Conservation (phyloP, 2,888 invertebrate genomes). For the Zhuqinia jingwanae region DNA sequence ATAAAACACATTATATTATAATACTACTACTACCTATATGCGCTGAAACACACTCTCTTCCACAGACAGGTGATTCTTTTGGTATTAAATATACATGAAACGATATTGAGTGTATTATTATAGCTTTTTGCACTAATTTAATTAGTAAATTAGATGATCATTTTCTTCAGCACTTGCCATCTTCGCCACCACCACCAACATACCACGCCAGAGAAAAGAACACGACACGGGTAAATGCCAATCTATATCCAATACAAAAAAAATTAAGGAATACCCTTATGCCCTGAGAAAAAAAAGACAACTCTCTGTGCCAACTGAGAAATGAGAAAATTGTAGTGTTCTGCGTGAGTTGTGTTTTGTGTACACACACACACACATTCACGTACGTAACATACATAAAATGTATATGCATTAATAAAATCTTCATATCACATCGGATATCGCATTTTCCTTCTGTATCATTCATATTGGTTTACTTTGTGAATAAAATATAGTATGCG, state of each 20-base stretch:
- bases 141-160: conserved; percentile 29
- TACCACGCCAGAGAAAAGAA: too few species aligned
- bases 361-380: too few species aligned
- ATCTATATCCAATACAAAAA: background rate
- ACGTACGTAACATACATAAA: background rate
- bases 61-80: too few species aligned
- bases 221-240: too few species aligned
- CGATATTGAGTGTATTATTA: too few species aligned
- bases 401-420: too few species aligned
- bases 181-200: background rate
- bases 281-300: conserved; percentile 2
- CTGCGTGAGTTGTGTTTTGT: conserved; percentile 27
- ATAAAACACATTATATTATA: background rate
- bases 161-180: background rate
- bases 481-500: conserved; percentile 11
- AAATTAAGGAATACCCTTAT: background rate
- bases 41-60: background rate
- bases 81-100: too few species aligned
- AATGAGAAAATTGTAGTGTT: conserved; percentile 23
- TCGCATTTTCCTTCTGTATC: too few species aligned
- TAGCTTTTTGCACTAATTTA: too few species aligned
- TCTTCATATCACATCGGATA: background rate
- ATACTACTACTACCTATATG: background rate
- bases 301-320: conserved; percentile 21
- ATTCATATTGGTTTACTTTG: too few species aligned